These are phyloP conservation scores for Hirtodrosophila confusa DNA, from an alignment of 2,888 invertebrate genomes.

Conservation along the genomic window DNA sequence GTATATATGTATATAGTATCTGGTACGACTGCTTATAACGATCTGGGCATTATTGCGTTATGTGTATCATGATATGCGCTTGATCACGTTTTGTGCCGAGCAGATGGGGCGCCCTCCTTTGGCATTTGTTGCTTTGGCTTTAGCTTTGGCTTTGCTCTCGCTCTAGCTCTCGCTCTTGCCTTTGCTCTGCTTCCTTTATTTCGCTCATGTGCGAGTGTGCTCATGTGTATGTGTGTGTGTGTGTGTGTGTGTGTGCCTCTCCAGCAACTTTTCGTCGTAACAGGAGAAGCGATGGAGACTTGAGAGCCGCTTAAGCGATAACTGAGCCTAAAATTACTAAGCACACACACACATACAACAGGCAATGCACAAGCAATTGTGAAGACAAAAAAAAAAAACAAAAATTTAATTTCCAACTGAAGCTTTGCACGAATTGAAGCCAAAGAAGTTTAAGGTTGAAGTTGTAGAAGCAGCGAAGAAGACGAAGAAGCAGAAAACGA, in stretches of 20 bases:
- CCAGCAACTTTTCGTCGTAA: constrained; percentile 1
- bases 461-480: constrained; percentile 1
- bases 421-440: constrained; percentile 33
- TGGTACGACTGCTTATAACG: too few relatives aligned
- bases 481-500: not conserved
- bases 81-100: too few relatives aligned
- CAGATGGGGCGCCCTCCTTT: constrained; percentile 11
- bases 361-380: too few relatives aligned
- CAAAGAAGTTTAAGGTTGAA: constrained; percentile 36
- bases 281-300: constrained; percentile 21
- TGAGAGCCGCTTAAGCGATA: constrained; percentile 12
- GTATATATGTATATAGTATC: too few relatives aligned
- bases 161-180: constrained; percentile 9
- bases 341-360: too few relatives aligned
- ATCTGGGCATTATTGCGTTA: not conserved
- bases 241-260: constrained; percentile 19
- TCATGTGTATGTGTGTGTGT: constrained; percentile 1
- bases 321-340: too few relatives aligned
- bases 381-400: constrained; percentile 3
- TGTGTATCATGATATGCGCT: not conserved
- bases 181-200: constrained; percentile 15
- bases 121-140: constrained; percentile 12
- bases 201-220: constrained; percentile 7
- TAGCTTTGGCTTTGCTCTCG: constrained; percentile 1
- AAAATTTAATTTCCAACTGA: constrained; percentile 15